phyloP scores from a whole-genome alignment of 1,140 invertebrate genomes.

The Trichomalopsis sarcophagae region DNA sequence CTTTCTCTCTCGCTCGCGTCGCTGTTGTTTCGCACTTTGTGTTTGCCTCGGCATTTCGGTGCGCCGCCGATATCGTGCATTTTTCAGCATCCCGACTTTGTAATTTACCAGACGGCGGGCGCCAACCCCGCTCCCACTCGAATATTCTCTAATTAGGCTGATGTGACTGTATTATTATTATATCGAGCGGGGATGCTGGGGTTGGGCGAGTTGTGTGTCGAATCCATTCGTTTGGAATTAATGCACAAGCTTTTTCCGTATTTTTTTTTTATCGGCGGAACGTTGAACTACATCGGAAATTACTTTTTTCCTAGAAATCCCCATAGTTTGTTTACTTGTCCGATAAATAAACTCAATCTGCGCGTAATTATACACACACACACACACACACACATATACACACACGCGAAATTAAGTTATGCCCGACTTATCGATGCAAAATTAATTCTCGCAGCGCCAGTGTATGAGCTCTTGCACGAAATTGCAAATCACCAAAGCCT shows the following conservation, averaged over 20 bases:
- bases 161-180: neutral
- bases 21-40: neutral
- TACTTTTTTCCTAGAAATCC: no score
- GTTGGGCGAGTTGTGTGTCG: neutral
- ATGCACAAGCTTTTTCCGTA: neutral
- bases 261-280: neutral
- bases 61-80: neutral
- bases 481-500: slow-evolving; percentile 23
- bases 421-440: no score
- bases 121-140: neutral
- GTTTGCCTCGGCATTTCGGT: slow-evolving; percentile 19
- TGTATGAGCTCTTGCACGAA: neutral
- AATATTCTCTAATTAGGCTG: slow-evolving; percentile 42
- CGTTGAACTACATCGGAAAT: neutral
- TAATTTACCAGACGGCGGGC: neutral
- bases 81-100: slow-evolving; percentile 33
- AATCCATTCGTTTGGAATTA: neutral
- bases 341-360: neutral
- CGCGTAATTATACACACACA: neutral
- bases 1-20: neutral
- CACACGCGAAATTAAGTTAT: no score
- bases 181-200: no score
- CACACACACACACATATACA: no score
- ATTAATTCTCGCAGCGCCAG: no score
- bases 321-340: no score